phyloP scores from a whole-genome alignment of 2,888 invertebrate species.

The Drosophila multiciliata region DNA sequence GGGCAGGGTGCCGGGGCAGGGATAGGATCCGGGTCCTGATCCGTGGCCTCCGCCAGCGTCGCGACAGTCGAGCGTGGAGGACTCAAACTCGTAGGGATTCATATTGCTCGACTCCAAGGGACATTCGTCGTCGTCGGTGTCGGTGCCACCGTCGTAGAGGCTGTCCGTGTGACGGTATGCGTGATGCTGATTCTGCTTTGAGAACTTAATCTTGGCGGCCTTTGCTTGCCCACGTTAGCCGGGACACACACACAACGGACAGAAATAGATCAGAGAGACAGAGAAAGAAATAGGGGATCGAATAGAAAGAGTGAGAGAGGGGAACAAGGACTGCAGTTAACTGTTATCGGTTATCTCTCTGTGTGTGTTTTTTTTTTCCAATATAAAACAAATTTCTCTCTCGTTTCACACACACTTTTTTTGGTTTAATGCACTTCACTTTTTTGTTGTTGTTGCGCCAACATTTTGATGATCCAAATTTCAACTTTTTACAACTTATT shows the following conservation, averaged over 20 bases:
- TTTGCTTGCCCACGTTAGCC: slow-evolving; percentile 63
- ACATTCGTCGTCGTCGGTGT: slow-evolving; percentile 85
- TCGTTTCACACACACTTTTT: slow-evolving; percentile 16
- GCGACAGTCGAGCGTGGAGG: slow-evolving; percentile 85
- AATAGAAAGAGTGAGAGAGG: background rate
- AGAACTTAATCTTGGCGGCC: slow-evolving; percentile 84
- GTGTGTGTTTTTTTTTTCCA: background rate
- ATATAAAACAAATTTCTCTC: background rate
- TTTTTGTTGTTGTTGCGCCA: slow-evolving; percentile 10
- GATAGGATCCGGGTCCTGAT: slow-evolving; percentile 3
- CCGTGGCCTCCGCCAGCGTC: slow-evolving; percentile 81
- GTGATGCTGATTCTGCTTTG: slow-evolving; percentile 83
- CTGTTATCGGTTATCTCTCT: background rate
- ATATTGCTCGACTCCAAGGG: slow-evolving; percentile 83
- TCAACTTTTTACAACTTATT: slow-evolving; percentile 8
- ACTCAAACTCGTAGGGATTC: slow-evolving; percentile 85
- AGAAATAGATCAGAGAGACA: slow-evolving; percentile 34
- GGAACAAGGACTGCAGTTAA: slow-evolving; percentile 1
- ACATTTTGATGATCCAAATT: slow-evolving; percentile 36
- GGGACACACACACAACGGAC: slow-evolving; percentile 54
- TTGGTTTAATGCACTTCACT: slow-evolving; percentile 33
- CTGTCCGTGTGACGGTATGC: slow-evolving; percentile 84
- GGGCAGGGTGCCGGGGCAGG: slow-evolving; percentile 37
- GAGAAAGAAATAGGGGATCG: slow-evolving; percentile 11
- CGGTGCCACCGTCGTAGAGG: slow-evolving; percentile 84